Evolutionary conservation across 2,888 invertebrate genomes (phyloP).

Genomic region (Arrhopalites spinosus): DNA sequence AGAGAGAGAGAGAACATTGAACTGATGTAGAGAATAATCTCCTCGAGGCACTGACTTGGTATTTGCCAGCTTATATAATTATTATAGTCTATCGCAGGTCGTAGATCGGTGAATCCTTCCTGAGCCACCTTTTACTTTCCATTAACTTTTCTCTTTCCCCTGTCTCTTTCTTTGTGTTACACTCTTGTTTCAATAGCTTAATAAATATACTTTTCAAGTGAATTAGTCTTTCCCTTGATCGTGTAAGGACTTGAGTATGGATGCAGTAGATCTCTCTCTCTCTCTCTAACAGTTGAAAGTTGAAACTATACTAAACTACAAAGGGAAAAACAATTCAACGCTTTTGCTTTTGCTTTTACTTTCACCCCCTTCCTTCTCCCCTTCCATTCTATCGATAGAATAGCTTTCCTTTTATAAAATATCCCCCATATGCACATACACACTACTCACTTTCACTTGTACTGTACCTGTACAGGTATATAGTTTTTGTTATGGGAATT

Average conservation of each 20-base stretch:
- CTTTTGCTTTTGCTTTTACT: not conserved
- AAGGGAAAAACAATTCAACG: slow-evolving; percentile 10
- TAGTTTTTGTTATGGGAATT: too few relatives aligned
- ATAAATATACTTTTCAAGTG: not conserved
- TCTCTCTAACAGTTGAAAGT: not conserved
- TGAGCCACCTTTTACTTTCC: slow-evolving; percentile 3
- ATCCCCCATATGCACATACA: not conserved
- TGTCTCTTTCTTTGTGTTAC: not conserved
- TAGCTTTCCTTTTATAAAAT: too few relatives aligned
- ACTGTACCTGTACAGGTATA: too few relatives aligned
- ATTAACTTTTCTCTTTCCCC: slow-evolving; percentile 6
- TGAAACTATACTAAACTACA: slow-evolving; percentile 16
- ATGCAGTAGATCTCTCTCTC: not conserved
- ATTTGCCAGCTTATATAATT: too few relatives aligned
- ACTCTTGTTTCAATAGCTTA: slow-evolving; percentile 13
- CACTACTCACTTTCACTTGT: not conserved
- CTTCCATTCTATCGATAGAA: too few relatives aligned
- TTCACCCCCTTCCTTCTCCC: not conserved
- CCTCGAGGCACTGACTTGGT: too few relatives aligned
- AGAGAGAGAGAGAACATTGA: too few relatives aligned
- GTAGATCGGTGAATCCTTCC: too few relatives aligned
- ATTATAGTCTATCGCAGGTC: too few relatives aligned
- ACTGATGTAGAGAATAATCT: too few relatives aligned
- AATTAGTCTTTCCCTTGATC: slow-evolving; percentile 6
- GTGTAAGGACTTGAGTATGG: not conserved